Conservation (phyloP, 2,797 vertebrate species). For the Sebastes wilsoni region DNA sequence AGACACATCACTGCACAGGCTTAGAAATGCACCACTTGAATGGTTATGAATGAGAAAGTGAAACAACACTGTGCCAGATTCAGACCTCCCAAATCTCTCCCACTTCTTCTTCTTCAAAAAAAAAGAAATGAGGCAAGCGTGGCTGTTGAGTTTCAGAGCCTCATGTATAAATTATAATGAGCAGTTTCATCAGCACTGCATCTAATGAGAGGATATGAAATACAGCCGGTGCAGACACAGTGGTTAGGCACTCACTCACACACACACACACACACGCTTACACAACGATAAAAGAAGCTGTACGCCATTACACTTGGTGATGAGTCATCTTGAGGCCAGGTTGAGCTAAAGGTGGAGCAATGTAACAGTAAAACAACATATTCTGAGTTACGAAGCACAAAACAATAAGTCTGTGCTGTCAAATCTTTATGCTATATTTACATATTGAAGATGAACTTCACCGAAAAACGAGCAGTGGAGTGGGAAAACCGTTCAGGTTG, state of each 20-base stretch:
- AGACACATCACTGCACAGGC: neutral
- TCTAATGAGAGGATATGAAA: slow-evolving; percentile 32
- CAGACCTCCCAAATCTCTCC: slow-evolving; percentile 4
- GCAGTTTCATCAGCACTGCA: slow-evolving; percentile 33
- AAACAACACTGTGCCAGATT: neutral
- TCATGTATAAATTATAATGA: slow-evolving; percentile 33
- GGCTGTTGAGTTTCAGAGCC: neutral
- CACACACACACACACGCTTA: neutral
- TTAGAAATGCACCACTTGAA: neutral
- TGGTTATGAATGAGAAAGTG: neutral
- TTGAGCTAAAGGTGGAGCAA: neutral
- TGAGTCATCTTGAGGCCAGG: neutral
- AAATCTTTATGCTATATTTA: neutral
- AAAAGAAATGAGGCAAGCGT: neutral
- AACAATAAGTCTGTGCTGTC: neutral
- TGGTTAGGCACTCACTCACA: neutral
- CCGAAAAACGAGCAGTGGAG: neutral
- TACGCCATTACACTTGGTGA: neutral
- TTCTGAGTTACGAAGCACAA: neutral
- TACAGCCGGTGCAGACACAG: neutral
- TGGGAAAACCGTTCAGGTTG: neutral
- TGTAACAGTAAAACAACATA: neutral
- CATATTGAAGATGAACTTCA: neutral
- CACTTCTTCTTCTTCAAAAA: neutral
- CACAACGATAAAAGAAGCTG: neutral